Percentiles rank a stretch among this genome's conserved stretches.
phyloP scores from a whole-genome alignment of 2,888 invertebrate genomes.

The Lycocerus yunnanus region DNA sequence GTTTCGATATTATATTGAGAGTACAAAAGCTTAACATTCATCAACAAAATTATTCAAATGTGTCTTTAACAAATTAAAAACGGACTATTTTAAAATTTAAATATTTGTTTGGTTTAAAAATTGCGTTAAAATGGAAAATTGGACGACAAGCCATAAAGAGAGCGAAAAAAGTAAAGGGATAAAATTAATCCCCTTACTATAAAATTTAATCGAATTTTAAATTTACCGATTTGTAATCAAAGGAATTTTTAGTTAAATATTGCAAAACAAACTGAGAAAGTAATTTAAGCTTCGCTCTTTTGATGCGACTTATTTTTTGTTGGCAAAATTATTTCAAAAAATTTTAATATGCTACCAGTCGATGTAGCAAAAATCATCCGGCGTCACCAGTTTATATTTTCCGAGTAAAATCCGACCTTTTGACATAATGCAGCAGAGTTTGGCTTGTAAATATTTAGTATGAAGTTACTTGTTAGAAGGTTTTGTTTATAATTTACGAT shows the following conservation, averaged over 20 bases:
- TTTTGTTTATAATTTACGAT: not conserved
- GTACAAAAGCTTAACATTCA: not conserved
- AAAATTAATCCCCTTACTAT: not conserved
- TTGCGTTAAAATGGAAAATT: not conserved
- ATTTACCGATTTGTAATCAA: not conserved
- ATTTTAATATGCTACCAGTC: not conserved
- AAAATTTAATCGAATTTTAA: not conserved
- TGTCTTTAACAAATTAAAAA: not conserved
- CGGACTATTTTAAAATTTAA: not conserved
- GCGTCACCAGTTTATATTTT: not conserved
- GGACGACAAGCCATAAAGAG: not conserved
- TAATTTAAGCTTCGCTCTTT: not conserved
- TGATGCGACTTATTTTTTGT: not conserved
- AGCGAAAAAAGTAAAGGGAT: not conserved
- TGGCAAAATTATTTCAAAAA: not conserved
- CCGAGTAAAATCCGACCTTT: not conserved
- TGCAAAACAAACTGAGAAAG: not conserved
- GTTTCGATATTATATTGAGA: not conserved
- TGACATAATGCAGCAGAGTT: not conserved
- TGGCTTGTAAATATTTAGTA: not conserved
- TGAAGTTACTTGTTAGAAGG: not conserved
- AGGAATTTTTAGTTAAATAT: not conserved
- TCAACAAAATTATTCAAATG: not conserved
- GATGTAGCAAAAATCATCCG: not conserved
- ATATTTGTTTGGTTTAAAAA: not conserved